These are phyloP conservation scores for Pelecanus crispus DNA, from an alignment of 2,113 vertebrate species.

Conservation along the genomic window DNA sequence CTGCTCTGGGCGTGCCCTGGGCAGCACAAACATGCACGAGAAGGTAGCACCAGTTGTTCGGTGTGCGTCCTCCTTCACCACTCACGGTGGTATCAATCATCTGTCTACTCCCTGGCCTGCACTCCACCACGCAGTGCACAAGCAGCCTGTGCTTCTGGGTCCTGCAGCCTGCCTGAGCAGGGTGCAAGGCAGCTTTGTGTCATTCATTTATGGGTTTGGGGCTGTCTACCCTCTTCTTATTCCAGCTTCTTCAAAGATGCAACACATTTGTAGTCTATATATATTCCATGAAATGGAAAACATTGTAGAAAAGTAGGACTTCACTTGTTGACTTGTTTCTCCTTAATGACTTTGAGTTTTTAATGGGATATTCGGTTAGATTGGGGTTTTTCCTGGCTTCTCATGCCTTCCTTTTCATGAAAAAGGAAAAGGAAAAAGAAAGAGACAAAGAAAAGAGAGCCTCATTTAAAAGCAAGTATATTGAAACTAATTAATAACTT, in stretches of 20 bases:
- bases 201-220: accelerated
- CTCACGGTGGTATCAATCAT: not conserved
- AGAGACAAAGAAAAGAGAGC: not conserved
- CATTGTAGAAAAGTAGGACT: not conserved
- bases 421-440: not conserved
- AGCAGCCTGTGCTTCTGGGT: not conserved
- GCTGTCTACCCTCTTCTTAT: not conserved
- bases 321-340: not conserved
- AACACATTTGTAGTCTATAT: accelerated
- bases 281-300: not conserved
- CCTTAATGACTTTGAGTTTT: not conserved
- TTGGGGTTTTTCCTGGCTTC: not conserved
- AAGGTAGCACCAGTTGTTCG: not conserved
- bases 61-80: not conserved
- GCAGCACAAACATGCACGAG: accelerated
- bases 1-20: not conserved
- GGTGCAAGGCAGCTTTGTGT: not conserved
- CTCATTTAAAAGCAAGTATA: not conserved
- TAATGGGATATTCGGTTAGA: not conserved
- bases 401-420: not conserved
- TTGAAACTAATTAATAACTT: not conserved
- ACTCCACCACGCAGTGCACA: not conserved
- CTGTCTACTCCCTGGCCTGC: not conserved
- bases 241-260: not conserved
- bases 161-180: not conserved